Base-by-base conservation (phyloP, 2,888 invertebrate species). In the Seladonia tumulorum region DNA sequence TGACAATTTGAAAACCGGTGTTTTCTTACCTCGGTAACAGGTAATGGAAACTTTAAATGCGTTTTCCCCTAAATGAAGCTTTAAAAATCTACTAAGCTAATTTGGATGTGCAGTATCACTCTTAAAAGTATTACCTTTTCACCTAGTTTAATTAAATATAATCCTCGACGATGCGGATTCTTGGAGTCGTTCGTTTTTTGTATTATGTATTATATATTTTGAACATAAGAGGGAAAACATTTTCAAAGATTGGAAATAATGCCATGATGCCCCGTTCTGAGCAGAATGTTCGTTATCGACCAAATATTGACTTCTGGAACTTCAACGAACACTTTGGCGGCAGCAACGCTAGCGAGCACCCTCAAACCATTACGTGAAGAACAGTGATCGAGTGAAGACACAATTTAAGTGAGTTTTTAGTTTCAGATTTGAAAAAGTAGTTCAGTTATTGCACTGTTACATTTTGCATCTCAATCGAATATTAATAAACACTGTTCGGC, bases 231-330 rank as follows among this genome's bases (percentile, higher is more conserved):
- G 35, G 10, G 0, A 22, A 66, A 5, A 18, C 7, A n/a, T 42
- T 7, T 1, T 35, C 18, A 14, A n/a, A 25, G 49, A 16, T 35
- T 29, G 29, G 22, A 22, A 29, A 12, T 49, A 73, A 73, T 35
- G 47, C 72, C 72, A 22, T 35, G 49, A 22, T 53, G 14, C 22
- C 49, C 5, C 22, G 4, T 35, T n/a, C 25, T 71, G 60, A n/a
- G 60, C 45, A 57, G 29, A 74, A 25, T 63, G 77, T 53, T 70
- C 57, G 53, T 87, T 83, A 87, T 87, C 87, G 87, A 87, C 66
- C 81, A 87, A 87, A 87, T 87, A 87, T 87, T 83, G 81, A 71
- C 73, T 79, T 14, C 10, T 2, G n/a, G 47, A 57, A 75, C 22
- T 76, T 74, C 35, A 71, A 79, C 18, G 83, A 76, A 83, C 71